A percentile compares a stretch with the other conserved stretches of the same genome.
Conservation (phyloP, 1,140 invertebrate genomes). For the Drosophila sulfurigaster region DNA sequence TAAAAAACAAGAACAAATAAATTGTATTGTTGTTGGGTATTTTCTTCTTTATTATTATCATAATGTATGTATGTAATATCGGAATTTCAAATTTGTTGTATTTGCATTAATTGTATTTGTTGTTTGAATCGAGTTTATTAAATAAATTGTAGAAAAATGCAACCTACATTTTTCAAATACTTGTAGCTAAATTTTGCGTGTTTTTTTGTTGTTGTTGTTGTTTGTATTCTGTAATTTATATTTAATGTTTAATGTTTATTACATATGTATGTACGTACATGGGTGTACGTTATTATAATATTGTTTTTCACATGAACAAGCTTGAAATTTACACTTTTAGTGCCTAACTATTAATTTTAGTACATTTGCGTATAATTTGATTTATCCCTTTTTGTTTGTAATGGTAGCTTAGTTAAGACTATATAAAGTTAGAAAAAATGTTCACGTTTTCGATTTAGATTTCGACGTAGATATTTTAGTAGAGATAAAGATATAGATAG, state of each 20-base stretch:
- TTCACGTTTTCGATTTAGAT: slow-evolving; percentile 19
- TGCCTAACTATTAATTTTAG: slow-evolving; percentile 72
- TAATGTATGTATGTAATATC: slow-evolving; percentile 36
- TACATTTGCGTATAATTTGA: slow-evolving; percentile 71
- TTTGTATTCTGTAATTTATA: slow-evolving; percentile 37
- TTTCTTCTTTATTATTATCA: slow-evolving; percentile 37
- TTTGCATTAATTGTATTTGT: slow-evolving; percentile 36
- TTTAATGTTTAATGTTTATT: slow-evolving; percentile 30
- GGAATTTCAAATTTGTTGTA: slow-evolving; percentile 36
- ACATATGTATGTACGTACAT: slow-evolving; percentile 16
- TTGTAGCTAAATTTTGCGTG: slow-evolving; percentile 70
- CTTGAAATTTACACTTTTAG: slow-evolving; percentile 74
- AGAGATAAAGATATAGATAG: slow-evolving; percentile 25
- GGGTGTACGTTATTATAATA: slow-evolving; percentile 17
- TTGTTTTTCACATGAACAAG: slow-evolving; percentile 47
- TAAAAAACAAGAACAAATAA: too few relatives aligned
- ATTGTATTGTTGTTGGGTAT: slow-evolving; percentile 25
- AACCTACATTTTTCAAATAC: slow-evolving; percentile 61
- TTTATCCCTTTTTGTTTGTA: slow-evolving; percentile 39
- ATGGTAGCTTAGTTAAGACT: slow-evolving; percentile 48
- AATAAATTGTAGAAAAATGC: slow-evolving; percentile 74
- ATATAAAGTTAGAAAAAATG: slow-evolving; percentile 57
- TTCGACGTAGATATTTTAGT: slow-evolving; percentile 17
- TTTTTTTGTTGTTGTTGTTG: slow-evolving; percentile 17
- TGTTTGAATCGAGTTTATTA: slow-evolving; percentile 59